Evolutionary conservation across 1,140 invertebrate species (phyloP), one percentile per base, ranked within the genome.

Genomic region (Panonychus citri): DNA sequence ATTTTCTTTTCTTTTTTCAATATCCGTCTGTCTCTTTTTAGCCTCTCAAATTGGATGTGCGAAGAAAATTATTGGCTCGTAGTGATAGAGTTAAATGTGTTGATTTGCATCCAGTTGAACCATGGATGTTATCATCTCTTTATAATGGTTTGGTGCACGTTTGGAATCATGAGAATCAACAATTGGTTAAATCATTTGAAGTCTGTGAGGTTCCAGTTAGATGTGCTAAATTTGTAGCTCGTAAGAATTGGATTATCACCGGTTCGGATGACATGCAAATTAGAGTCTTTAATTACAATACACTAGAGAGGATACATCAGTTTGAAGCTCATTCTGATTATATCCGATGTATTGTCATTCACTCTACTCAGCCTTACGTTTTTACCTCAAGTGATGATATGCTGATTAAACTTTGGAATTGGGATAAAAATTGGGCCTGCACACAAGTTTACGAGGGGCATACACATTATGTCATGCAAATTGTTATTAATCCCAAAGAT

Each of bases 311-410:
- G 62, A 82, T 94, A 0, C 88, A 97, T 67, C 78, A 85, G 10
- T 96, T 91, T 70, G 95, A 98, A 71, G 94, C 94, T 4, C 94
- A 99, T 71, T 93, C 89, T 12, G 94, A 99, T 71, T 99, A 98
- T 73, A 79, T 98, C 15, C 76, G 95, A 61, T 90, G 83, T 63
- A 95, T 99, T 66, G 86, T 83, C 13, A 81, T 98, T 12, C 95
- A 99, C 75, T 94, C 94, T 12, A 89, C 88, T 49, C 91, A 97
- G 65, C 89, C 94, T 0, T 93, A 89, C 68, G 81, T 99, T 60
- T 73, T 99, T 7, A 97, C 91, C 3, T 88, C 88, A 66, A 94
- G 89, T 73, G 90, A 99, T 78, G 95, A 99, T 67, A 91, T 98
- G 84, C 72, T 88, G 26, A 97, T 99, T 51, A 99, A 99, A 71